These are phyloP conservation scores for Xanthorhoe spadicearia DNA, from an alignment of 2,888 invertebrate species.

Conservation along the genomic window DNA sequence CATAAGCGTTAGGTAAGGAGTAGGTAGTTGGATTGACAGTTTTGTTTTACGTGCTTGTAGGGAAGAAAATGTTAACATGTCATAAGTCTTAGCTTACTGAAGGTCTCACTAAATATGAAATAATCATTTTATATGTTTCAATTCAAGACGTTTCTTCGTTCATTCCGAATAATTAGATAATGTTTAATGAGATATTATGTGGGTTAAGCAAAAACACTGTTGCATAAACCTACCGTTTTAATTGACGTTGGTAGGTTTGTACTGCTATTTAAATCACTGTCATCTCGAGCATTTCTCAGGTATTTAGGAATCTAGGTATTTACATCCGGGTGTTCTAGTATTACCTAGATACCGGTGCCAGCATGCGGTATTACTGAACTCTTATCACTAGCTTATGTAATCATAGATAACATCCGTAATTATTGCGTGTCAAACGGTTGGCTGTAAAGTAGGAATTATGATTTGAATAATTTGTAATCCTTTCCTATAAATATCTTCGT, in stretches of 20 bases:
- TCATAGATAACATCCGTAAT: constrained; percentile 30
- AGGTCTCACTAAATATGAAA: too few relatives aligned
- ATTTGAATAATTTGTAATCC: not conserved
- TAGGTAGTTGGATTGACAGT: too few relatives aligned
- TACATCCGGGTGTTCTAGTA: constrained; percentile 33
- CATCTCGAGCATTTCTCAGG: constrained; percentile 32
- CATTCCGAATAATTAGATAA: not conserved
- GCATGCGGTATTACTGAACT: constrained; percentile 22
- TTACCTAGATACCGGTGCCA: constrained; percentile 25
- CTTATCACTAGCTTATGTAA: constrained; percentile 30
- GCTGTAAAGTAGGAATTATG: not conserved
- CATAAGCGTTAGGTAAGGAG: too few relatives aligned
- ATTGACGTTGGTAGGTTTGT: too few relatives aligned
- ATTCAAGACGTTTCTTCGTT: not conserved
- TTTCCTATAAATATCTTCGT: not conserved
- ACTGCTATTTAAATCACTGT: constrained; percentile 31
- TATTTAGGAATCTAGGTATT: constrained; percentile 31
- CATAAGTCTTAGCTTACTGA: too few relatives aligned
- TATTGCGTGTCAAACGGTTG: constrained; percentile 13
- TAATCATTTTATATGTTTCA: too few relatives aligned
- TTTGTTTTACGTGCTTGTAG: too few relatives aligned
- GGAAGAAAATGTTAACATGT: too few relatives aligned
- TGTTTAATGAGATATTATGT: not conserved
- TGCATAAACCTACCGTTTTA: constrained; percentile 32
- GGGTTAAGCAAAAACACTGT: not conserved